phyloP scores from a whole-genome alignment of 2,113 vertebrate genomes.

The Pteruthius melanotis region DNA sequence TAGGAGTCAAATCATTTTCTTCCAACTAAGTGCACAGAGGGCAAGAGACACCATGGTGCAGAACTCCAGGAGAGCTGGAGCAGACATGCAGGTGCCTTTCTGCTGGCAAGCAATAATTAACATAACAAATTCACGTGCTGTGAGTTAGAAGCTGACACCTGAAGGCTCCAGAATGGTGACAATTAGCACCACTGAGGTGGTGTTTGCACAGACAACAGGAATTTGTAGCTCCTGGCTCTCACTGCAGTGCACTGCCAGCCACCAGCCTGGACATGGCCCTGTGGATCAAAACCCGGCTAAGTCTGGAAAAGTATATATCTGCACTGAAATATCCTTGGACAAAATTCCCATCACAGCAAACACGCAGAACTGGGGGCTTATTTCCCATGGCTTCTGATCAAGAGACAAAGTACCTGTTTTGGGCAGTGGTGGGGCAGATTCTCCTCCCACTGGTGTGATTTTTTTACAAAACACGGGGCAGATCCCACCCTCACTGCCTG shows the following conservation, averaged over 20 bases:
- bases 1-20: constrained; percentile 2
- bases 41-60: background rate
- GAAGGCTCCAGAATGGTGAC: background rate
- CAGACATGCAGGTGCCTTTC: background rate
- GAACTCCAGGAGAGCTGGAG: background rate
- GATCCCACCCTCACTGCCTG: background rate
- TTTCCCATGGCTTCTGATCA: background rate
- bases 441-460: background rate
- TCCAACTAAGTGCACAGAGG: background rate
- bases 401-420: background rate
- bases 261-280: background rate
- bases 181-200: background rate
- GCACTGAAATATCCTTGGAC: background rate
- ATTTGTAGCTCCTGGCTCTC: background rate
- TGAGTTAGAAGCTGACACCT: constrained; percentile 12
- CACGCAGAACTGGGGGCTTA: background rate
- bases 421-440: background rate
- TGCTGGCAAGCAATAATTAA: background rate
- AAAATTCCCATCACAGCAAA: background rate
- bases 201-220: background rate
- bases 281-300: background rate
- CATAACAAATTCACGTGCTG: background rate
- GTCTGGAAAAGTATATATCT: background rate
- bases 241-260: background rate
- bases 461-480: background rate